Percentiles rank a stretch among this genome's conserved stretches.
Evolutionary conservation across 2,888 invertebrate genomes (phyloP).

Genomic region (Ectropis crepuscularia): DNA sequence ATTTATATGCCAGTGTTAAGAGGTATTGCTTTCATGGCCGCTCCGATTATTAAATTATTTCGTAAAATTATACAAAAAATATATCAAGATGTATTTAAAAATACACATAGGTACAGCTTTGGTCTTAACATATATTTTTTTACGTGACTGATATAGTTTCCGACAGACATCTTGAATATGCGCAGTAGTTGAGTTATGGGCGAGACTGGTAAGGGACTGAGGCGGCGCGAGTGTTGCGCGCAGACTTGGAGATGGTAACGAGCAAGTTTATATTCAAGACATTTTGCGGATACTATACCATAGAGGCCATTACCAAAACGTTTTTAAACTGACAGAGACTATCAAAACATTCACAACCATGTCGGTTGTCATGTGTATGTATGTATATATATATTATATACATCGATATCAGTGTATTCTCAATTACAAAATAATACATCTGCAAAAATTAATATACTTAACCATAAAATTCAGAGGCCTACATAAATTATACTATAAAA

Average conservation of each 20-base stretch:
- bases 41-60: slow-evolving; percentile 46
- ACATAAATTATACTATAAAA: slow-evolving; percentile 16
- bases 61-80: slow-evolving; percentile 36
- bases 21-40: slow-evolving; percentile 55
- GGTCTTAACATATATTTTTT: not conserved
- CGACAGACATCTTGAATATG: too few species aligned
- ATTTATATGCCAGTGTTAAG: slow-evolving; percentile 35
- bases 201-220: too few species aligned
- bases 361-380: too few species aligned
- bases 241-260: too few species aligned
- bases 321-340: too few species aligned
- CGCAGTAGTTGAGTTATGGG: too few species aligned
- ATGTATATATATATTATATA: not conserved
- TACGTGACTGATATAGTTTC: too few species aligned
- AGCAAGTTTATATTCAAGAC: too few species aligned
- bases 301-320: too few species aligned
- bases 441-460: slow-evolving; percentile 22
- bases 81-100: slow-evolving; percentile 13
- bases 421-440: slow-evolving; percentile 26
- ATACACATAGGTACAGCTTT: slow-evolving; percentile 18
- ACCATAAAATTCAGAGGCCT: slow-evolving; percentile 22
- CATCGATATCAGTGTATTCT: slow-evolving; percentile 22
- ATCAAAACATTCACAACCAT: too few species aligned
- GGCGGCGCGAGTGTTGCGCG: too few species aligned
- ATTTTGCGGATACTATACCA: too few species aligned